A percentile compares a stretch with the other conserved stretches of the same genome.
Conservation (phyloP, 2,888 invertebrate species). For the Crematogaster levior region DNA sequence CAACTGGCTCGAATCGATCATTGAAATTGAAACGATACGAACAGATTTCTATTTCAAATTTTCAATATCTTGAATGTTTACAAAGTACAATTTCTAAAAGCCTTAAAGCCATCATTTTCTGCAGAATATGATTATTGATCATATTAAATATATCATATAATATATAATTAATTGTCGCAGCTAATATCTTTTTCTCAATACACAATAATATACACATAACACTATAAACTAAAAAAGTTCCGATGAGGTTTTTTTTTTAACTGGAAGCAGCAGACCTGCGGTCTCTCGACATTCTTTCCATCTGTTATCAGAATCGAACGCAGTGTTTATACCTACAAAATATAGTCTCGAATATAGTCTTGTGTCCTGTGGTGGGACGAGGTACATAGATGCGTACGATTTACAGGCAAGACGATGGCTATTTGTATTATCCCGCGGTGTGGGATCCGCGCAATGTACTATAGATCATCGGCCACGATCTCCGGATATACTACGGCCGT, state of each 20-base stretch:
- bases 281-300: neutral
- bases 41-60: slow-evolving; percentile 11
- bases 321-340: neutral
- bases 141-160: too few species aligned
- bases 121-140: neutral
- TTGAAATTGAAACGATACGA: neutral
- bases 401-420: slow-evolving; percentile 29
- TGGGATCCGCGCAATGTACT: slow-evolving; percentile 19
- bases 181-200: neutral
- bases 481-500: slow-evolving; percentile 42
- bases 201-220: too few species aligned
- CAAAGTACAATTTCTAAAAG: neutral
- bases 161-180: neutral
- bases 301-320: neutral
- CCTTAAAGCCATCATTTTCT: neutral
- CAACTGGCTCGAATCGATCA: neutral
- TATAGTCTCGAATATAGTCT: neutral
- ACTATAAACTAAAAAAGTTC: neutral
- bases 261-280: neutral
- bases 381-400: slow-evolving; percentile 34
- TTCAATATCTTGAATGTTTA: neutral
- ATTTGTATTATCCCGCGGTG: slow-evolving; percentile 45
- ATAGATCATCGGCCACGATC: slow-evolving; percentile 59
- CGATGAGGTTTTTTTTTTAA: neutral
- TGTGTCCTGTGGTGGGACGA: neutral